Evolutionary conservation across 35 echinoderm and acorn worm genomes (phyloP), one percentile per base, ranked within the genome.

Genomic region (Chiridota heheva): DNA sequence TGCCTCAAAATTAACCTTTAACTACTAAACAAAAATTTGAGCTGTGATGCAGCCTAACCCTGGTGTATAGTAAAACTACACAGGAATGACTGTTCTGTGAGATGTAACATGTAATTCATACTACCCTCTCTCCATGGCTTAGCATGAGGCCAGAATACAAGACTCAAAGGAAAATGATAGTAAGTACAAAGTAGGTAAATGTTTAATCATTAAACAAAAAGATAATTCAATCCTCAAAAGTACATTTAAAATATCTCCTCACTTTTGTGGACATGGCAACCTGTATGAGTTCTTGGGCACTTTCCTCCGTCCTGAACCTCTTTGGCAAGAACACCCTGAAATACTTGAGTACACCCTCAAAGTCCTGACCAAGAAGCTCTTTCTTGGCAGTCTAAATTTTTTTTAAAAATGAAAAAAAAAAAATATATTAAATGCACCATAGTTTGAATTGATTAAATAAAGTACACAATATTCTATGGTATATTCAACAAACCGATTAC

Each of bases 281-380:
- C 36, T 98, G 88, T 64, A 98, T 84, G 34, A 98, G 89, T 67
- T 98, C 95, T 48, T 70, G 45, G 28, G 95, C 95, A 40, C 84
- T 91, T 44, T 98, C 95, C 32, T 92, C 93, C 26, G 89, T 81
- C 22, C 95, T 84, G 45, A 88, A 98, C 36, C 71, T 84, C 74
- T 92, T 92, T 7, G 95, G 95, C 17, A 91, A 63, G 1, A 88
- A 78, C 0, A 97, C 89, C 1, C 94, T 78, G 89, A 97, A 97
- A 57, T 91, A 97, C 73, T 97, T 97, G 66, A 97, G 55, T 13
- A 91, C 80, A 36, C 94, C 94, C 44, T 97, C 94, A 81, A 97
- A 97, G 47, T 97, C 88, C 38, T 88, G 84, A 1, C 83, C 89
- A 1, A 97, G 58, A 2, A 97, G 42, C 16, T 97, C 94, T 69